phyloP scores from a whole-genome alignment of 2,797 vertebrate genomes.

The Coranthus polyacanthus region DNA sequence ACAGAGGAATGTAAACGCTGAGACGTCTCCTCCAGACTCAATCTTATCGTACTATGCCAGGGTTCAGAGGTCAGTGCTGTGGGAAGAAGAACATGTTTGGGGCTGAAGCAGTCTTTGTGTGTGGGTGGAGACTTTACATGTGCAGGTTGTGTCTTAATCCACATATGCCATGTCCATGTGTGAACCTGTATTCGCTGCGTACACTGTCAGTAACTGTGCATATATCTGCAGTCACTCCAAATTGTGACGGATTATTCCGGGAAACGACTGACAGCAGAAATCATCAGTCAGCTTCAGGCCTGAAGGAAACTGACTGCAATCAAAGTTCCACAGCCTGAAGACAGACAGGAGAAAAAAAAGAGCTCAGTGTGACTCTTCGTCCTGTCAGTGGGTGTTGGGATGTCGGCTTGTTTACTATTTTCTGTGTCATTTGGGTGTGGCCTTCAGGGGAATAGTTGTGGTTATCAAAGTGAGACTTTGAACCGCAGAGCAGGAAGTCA shows the following conservation, averaged over 20 bases:
- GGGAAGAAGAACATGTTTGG: conserved; percentile 30
- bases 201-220: conserved; percentile 3
- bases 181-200: not conserved
- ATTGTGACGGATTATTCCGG: conserved; percentile 16
- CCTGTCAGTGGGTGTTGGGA: not conserved
- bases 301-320: not conserved
- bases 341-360: not conserved
- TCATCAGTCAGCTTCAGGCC: conserved; percentile 8
- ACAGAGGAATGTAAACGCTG: conserved; percentile 72
- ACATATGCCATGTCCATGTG: not conserved
- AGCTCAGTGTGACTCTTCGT: not conserved
- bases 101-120: conserved; percentile 13
- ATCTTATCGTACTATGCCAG: conserved; percentile 36
- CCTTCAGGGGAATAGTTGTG: conserved; percentile 42
- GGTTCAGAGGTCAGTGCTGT: conserved; percentile 54
- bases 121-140: too few species aligned
- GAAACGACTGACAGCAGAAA: not conserved
- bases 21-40: conserved; percentile 63
- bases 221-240: too few species aligned
- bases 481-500: conserved; percentile 47
- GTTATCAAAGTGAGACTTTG: conserved; percentile 30
- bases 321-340: not conserved
- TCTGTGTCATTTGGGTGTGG: conserved; percentile 16
- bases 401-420: conserved; percentile 29
- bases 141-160: not conserved